Conservation (phyloP, 2,888 invertebrate species). For the Strigamia transsilvanica region DNA sequence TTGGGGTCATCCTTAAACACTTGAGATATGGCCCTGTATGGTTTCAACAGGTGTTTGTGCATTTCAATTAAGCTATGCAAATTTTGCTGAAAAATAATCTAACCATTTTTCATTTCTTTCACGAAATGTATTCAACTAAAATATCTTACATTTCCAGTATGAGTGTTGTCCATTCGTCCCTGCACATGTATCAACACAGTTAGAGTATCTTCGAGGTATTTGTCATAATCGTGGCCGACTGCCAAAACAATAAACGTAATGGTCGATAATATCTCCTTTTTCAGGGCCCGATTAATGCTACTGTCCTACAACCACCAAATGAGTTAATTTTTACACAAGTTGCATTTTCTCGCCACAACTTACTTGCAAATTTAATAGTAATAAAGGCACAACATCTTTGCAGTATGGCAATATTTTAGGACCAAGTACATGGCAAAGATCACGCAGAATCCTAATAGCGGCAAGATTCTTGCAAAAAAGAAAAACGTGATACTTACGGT, state of each 20-base stretch:
- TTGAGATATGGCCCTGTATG: background rate
- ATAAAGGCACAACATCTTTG: background rate
- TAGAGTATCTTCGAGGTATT: background rate
- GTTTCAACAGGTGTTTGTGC: slow-evolving; percentile 6
- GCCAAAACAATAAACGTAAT: background rate
- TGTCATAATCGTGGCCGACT: background rate
- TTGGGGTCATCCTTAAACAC: background rate
- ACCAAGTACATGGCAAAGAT: background rate
- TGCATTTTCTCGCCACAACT: background rate
- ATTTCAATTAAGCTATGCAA: background rate
- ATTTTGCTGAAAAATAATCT: background rate
- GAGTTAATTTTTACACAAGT: background rate
- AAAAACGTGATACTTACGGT: too few species aligned
- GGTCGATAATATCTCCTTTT: background rate
- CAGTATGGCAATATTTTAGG: background rate
- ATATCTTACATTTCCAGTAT: background rate
- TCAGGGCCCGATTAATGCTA: background rate
- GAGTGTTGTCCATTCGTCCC: background rate
- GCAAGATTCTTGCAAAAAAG: background rate
- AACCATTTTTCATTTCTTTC: background rate
- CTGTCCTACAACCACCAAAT: background rate
- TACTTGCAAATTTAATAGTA: background rate
- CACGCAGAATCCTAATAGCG: background rate
- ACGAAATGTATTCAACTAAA: background rate
- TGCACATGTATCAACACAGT: background rate